Evolutionary conservation across 2,797 vertebrate genomes (phyloP), one percentile per base, ranked within the genome.

Genomic region (Sebastes paucispinis): DNA sequence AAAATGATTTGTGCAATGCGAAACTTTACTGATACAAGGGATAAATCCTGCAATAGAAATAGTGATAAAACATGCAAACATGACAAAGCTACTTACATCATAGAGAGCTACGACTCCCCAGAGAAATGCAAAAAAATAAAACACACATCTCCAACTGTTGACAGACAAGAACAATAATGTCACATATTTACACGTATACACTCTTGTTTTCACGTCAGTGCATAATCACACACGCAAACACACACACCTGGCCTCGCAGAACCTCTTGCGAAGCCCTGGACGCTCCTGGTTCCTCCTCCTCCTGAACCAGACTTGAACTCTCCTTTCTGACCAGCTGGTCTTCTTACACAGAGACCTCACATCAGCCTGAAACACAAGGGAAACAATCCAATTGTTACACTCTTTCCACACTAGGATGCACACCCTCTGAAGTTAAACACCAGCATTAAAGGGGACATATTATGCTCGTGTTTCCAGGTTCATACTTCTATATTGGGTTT

Each of bases 101-200:
- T 97, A 95, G n/a, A 99, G 96, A 89, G 97, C 96, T 65, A 95
- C 80, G 73, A 97, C 78, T 80, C 98, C 98, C 55, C 92, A 96
- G 77, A 96, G 60, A 89, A 96, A 96, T 10, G 97, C 94, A 57
- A 91, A 82, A 14, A 97, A 88, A 88, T 98, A 98, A 94, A 99
- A 99, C 8, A 88, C 82, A 93, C 97, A 97, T 89, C 98, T 93
- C 98, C 98, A 99, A 66, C 97, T 99, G 96, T 83, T 94, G 92
- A 94, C 68, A 88, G 78, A 81, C 24, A 71, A 89, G n/a, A 88
- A 77, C n/a, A 62, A 25, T 39, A 25, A 69, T n/a, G 7, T 81
- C 36, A 89, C 10, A 75, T 74, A 31, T 70, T 69, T 31, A 83
- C 11, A 63, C 13, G 60, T 2, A 54, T 4, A 65, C 12, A 52